Evolutionary conservation across 2,113 vertebrate genomes (phyloP).

Genomic region (Gracilinanus agilis): DNA sequence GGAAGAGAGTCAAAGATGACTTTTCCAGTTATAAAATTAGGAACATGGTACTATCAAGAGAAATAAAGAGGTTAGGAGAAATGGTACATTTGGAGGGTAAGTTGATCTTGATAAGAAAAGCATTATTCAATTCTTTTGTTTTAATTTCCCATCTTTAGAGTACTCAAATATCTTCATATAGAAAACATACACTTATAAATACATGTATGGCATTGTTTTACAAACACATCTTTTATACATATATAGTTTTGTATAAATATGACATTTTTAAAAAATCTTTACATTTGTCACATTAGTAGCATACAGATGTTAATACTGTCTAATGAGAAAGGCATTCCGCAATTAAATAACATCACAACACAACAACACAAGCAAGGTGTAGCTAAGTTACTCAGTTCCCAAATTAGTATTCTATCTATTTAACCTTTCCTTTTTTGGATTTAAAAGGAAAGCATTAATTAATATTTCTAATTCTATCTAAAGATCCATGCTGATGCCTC

Average conservation of each 20-base stretch:
- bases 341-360: not conserved
- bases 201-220: not conserved
- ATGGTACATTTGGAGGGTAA: slow-evolving; percentile 40
- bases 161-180: slow-evolving; percentile 48
- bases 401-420: not conserved
- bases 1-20: not conserved
- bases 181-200: not conserved
- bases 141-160: slow-evolving; percentile 44
- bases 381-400: not conserved
- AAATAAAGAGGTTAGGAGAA: not conserved
- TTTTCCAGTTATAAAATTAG: not conserved
- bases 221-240: not conserved
- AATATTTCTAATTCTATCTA: not conserved
- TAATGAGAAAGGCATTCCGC: not conserved
- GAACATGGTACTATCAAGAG: not conserved
- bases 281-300: not conserved
- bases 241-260: not conserved
- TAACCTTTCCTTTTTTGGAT: not conserved
- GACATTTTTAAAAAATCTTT: not conserved
- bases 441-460: not conserved
- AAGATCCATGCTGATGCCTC: not conserved
- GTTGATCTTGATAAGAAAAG: slow-evolving; percentile 37
- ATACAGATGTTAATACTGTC: not conserved
- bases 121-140: slow-evolving; percentile 34
- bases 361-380: not conserved